Conservation (phyloP, 2,888 invertebrate genomes). For the Oligia strigilis region DNA sequence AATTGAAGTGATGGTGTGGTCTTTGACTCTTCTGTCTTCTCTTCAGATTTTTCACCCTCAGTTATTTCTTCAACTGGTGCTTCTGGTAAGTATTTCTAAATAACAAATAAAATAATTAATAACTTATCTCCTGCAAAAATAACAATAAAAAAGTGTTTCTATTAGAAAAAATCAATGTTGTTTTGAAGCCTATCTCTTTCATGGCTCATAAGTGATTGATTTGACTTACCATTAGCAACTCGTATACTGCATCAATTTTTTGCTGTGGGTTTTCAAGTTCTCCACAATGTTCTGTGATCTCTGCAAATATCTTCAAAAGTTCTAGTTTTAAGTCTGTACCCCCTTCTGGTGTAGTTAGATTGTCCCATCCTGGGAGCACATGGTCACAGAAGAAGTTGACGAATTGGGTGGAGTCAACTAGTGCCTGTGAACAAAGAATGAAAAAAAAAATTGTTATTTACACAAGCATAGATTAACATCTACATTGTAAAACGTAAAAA, state of each 20-base stretch:
- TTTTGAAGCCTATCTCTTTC: not conserved
- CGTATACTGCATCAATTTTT: constrained; percentile 94
- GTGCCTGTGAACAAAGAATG: constrained; percentile 90
- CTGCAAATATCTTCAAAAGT: constrained; percentile 96
- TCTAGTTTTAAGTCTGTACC: constrained; percentile 93
- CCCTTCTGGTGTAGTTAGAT: constrained; percentile 91
- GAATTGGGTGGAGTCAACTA: constrained; percentile 96
- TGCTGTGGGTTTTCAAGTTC: constrained; percentile 93
- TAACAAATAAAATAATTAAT: constrained; percentile 47
- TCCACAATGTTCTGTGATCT: constrained; percentile 95
- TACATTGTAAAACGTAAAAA: not conserved
- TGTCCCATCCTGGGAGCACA: constrained; percentile 94
- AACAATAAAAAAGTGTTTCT: not conserved
- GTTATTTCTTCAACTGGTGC: constrained; percentile 93
- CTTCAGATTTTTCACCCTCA: constrained; percentile 82
- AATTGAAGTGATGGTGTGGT: constrained; percentile 97
- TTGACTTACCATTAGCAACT: constrained; percentile 93
- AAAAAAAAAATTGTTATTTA: not conserved
- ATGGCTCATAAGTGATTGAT: not conserved
- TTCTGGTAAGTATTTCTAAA: constrained; percentile 96
- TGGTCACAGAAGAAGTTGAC: constrained; percentile 96
- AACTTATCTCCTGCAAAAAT: not conserved
- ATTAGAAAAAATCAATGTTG: not conserved
- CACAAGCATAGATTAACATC: not conserved
- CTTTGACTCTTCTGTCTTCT: constrained; percentile 79